Evolutionary conservation across 37 sponge, comb jelly and placozoan species (phyloP).

Genomic region (Eunapius fragilis): DNA sequence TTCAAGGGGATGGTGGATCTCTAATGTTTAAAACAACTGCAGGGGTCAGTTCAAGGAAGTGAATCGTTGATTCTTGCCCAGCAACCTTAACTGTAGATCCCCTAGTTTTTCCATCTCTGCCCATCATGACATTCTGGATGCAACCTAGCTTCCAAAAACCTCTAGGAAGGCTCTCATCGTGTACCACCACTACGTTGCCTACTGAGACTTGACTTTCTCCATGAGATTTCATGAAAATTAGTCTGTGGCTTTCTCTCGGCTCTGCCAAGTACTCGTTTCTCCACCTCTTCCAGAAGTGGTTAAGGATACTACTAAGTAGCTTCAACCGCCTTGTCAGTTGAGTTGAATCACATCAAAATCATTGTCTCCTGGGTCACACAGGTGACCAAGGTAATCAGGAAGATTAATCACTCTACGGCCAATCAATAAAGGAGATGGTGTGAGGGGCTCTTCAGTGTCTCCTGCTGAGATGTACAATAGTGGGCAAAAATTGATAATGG

Average conservation of each 20-base stretch:
- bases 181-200: conserved; percentile 14
- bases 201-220: background rate
- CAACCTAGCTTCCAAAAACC: conserved; percentile 22
- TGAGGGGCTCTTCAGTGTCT: conserved; percentile 40
- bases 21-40: conserved; percentile 22
- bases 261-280: conserved; percentile 22
- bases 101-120: too few relatives aligned
- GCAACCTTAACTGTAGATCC: background rate
- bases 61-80: too few relatives aligned
- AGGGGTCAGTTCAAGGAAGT: background rate
- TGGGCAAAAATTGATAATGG: conserved; percentile 40
- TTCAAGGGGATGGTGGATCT: background rate
- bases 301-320: conserved; percentile 1
- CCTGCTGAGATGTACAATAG: conserved; percentile 23
- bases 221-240: background rate
- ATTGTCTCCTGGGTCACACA: background rate
- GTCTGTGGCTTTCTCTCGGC: conserved; percentile 10
- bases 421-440: conserved; percentile 33
- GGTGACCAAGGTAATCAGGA: conserved; percentile 7
- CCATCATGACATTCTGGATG: background rate
- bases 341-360: background rate
- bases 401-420: conserved; percentile 16
- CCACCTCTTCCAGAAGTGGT: conserved; percentile 43
- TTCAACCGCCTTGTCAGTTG: conserved; percentile 17
- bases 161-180: conserved; percentile 5